Conservation (phyloP, 2,888 invertebrate species). For the Cephonodes hylas region DNA sequence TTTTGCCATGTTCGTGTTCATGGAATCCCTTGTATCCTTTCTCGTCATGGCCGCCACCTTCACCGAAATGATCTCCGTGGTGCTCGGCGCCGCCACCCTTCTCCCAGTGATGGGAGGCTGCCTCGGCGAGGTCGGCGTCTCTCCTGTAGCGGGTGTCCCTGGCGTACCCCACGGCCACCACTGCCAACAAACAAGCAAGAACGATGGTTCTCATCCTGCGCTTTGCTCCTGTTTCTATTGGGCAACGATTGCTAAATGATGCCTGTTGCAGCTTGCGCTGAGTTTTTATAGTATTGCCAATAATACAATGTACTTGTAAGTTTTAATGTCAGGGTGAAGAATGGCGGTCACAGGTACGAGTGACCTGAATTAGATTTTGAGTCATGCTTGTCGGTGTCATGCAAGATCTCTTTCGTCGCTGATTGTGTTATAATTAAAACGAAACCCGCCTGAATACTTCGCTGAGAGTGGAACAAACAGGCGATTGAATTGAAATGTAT, state of each 20-base stretch:
- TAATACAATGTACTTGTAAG: conserved; percentile 49
- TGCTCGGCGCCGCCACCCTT: conserved; percentile 83
- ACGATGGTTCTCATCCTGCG: conserved; percentile 60
- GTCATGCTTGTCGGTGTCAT: conserved; percentile 1
- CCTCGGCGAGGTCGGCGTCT: conserved; percentile 73
- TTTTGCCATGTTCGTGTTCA: conserved; percentile 83
- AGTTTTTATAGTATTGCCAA: conserved; percentile 78
- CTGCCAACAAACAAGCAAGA: conserved; percentile 61
- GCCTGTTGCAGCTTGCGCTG: conserved; percentile 62
- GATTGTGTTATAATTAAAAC: neutral
- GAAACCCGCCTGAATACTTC: neutral
- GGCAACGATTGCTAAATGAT: conserved; percentile 75
- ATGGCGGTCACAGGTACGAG: conserved; percentile 60
- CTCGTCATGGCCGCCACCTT: conserved; percentile 84
- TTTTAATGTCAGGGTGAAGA: conserved; percentile 75
- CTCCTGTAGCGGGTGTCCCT: conserved; percentile 74
- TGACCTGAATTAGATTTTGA: conserved; percentile 63
- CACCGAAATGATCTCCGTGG: conserved; percentile 81
- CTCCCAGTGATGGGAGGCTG: conserved; percentile 73
- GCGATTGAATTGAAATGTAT: neutral
- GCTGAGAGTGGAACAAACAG: neutral
- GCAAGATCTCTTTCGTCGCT: conserved; percentile 21
- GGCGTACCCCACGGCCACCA: conserved; percentile 66
- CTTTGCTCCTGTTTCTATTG: conserved; percentile 53
- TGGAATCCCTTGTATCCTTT: conserved; percentile 86